Evolutionary conservation across 2,113 vertebrate genomes (phyloP), one percentile per base, ranked within the genome.

Genomic region (Ceratotherium simum): DNA sequence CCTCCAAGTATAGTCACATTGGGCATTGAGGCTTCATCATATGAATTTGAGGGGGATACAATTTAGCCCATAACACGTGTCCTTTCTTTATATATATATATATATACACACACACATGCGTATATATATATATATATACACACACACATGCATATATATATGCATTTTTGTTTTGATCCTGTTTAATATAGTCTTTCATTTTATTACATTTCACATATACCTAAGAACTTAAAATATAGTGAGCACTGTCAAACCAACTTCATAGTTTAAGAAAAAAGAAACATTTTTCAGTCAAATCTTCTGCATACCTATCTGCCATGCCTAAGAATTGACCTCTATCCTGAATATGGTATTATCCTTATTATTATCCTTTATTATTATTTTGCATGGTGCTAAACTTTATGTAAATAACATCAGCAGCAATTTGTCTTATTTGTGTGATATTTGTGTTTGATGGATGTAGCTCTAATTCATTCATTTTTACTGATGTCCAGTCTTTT

Each of bases 401-500:
- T 85, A 51, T 78, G 60, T 72, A 79, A 54, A 29, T 65, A 51
- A n/a, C 39, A 51, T 33, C 18, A 90, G 54, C 18, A 56, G 29
- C 25, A 48, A n/a, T 81, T 96, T 94, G 16, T 69, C 10, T 62
- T 79, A 18, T 56, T 31, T 12, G 5, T 39, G 5, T 58, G 33
- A 21, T 4, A 67, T 78, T 91, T 92, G 13, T 54, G 9, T 42
- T 91, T 75, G 29, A 81, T 64, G 69, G 7, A 23, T 60, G 2
- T 62, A 96, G 8, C 20, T 90, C 58, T 80, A 90, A 62, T 92
- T 42, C 18, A 86, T 76, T 60, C 21, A 58, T 46, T 94, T 87
- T 46, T n/a, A 39, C 11, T 62, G 29, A 7, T 75, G 10, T 51
- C 46, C 17, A 65, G 14, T 36, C 36, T 56, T 83, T 33, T 56